Evolutionary conservation across 2,888 invertebrate genomes (phyloP).

Genomic region (Brachyptera putata): DNA sequence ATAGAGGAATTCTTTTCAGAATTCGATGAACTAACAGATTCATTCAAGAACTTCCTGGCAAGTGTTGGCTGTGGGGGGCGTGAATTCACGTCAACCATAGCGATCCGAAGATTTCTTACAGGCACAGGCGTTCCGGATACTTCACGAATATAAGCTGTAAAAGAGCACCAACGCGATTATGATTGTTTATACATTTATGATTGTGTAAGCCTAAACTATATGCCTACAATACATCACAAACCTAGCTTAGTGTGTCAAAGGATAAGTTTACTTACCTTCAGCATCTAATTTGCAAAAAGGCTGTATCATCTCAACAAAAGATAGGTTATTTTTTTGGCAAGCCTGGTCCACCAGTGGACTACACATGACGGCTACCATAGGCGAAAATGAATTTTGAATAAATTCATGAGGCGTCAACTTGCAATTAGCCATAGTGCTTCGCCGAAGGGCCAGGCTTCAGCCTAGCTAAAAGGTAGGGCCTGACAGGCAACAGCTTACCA

Average conservation of each 20-base stretch:
- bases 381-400: slow-evolving; percentile 85
- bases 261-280: slow-evolving; percentile 67
- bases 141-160: slow-evolving; percentile 77
- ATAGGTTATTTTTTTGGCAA: slow-evolving; percentile 86
- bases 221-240: not conserved
- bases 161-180: too few species aligned
- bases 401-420: slow-evolving; percentile 76
- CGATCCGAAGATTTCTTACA: slow-evolving; percentile 71
- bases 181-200: too few species aligned
- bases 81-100: slow-evolving; percentile 75
- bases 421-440: slow-evolving; percentile 54
- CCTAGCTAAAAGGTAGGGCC: too few species aligned
- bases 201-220: too few species aligned
- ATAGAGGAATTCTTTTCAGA: slow-evolving; percentile 54
- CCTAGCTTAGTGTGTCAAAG: slow-evolving; percentile 13
- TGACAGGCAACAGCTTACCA: too few species aligned
- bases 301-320: slow-evolving; percentile 83
- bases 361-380: slow-evolving; percentile 80
- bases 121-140: slow-evolving; percentile 68
- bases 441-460: too few species aligned
- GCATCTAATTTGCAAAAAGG: slow-evolving; percentile 76
- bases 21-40: slow-evolving; percentile 64
- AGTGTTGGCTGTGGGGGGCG: slow-evolving; percentile 76
- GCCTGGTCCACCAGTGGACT: slow-evolving; percentile 77
- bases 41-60: slow-evolving; percentile 80